Evolutionary conservation across 1,140 invertebrate species (phyloP).

Genomic region (Bombus pyrosoma): DNA sequence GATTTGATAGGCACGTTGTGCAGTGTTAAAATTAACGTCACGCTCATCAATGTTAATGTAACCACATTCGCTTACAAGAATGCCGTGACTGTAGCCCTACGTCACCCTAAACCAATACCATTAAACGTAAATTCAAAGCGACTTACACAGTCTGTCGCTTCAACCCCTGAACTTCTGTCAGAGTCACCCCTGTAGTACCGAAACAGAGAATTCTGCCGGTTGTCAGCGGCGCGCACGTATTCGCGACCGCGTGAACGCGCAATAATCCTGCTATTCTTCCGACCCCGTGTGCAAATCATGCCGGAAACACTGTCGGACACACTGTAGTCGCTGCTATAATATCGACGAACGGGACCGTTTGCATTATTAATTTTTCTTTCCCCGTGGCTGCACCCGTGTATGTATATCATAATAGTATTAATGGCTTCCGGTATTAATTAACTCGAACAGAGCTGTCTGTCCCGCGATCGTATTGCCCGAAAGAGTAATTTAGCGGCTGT

Average conservation of each 20-base stretch:
- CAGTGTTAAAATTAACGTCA: neutral
- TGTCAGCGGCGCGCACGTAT: constrained; percentile 37
- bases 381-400: too few relatives aligned
- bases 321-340: neutral
- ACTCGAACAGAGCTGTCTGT: neutral
- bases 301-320: neutral
- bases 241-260: constrained; percentile 28
- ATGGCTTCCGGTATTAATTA: constrained; percentile 37
- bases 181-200: neutral
- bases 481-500: constrained; percentile 24
- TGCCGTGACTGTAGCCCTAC: neutral
- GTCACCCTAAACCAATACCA: neutral
- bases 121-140: constrained; percentile 39
- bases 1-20: too few relatives aligned
- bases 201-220: constrained; percentile 35
- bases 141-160: constrained; percentile 37
- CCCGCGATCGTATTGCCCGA: neutral
- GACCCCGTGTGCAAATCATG: neutral
- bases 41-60: neutral
- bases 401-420: constrained; percentile 4
- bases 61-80: neutral
- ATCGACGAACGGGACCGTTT: neutral
- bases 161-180: constrained; percentile 1
- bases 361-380: constrained; percentile 25
- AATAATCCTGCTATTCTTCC: constrained; percentile 37